Evolutionary conservation across 2,888 invertebrate genomes (phyloP).

Genomic region (Ectemnius continuus): DNA sequence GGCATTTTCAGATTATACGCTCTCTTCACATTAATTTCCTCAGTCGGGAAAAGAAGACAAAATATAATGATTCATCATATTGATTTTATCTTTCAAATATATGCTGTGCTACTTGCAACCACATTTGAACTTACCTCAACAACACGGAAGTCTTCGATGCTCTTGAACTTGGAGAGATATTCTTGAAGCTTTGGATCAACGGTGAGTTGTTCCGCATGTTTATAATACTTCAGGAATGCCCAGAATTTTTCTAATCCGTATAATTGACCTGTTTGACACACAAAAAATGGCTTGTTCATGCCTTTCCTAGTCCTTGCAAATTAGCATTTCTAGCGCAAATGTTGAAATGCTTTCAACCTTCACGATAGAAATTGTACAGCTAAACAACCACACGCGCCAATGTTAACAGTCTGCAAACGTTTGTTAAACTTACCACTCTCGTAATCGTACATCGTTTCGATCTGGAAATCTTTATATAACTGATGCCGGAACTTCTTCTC

Average conservation of each 20-base stretch:
- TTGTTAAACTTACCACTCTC: slow-evolving; percentile 84
- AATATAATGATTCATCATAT: too few species aligned
- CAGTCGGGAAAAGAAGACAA: too few species aligned
- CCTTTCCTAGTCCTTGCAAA: too few species aligned
- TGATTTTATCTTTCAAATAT: neutral
- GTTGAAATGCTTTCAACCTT: too few species aligned
- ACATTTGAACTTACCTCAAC: slow-evolving; percentile 81
- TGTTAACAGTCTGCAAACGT: neutral
- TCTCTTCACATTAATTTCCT: too few species aligned
- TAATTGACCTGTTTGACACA: slow-evolving; percentile 86
- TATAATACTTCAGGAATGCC: slow-evolving; percentile 99
- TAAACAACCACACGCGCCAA: slow-evolving; percentile 30
- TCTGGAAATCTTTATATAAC: slow-evolving; percentile 96
- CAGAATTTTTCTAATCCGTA: slow-evolving; percentile 99
- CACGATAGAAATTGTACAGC: too few species aligned
- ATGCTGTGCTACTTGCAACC: neutral
- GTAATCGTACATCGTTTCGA: slow-evolving; percentile 93
- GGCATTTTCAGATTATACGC: too few species aligned
- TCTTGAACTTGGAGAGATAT: slow-evolving; percentile 88
- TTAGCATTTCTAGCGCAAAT: too few species aligned
- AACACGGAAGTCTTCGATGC: slow-evolving; percentile 93
- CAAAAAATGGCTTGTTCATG: too few species aligned
- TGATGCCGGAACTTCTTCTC: slow-evolving; percentile 98
- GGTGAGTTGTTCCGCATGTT: slow-evolving; percentile 86
- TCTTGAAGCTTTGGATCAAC: slow-evolving; percentile 87